phyloP scores from a whole-genome alignment of 2,888 invertebrate species.

The Drosophila mercatorum region DNA sequence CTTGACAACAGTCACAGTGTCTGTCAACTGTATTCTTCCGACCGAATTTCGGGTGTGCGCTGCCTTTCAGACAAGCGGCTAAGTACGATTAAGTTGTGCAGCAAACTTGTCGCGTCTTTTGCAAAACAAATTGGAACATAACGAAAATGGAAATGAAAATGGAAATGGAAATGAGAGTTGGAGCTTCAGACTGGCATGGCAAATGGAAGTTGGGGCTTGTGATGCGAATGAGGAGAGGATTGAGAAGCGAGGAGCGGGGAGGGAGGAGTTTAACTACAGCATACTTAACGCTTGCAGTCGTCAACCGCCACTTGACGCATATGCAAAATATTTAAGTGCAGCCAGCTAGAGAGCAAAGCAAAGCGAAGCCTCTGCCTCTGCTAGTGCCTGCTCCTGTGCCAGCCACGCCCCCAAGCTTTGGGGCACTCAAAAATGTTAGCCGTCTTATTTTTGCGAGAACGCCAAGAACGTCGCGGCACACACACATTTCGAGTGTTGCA shows the following conservation, averaged over 20 bases:
- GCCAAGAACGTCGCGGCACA: constrained; percentile 34
- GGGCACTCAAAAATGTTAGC: constrained; percentile 72
- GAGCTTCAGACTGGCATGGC: neutral
- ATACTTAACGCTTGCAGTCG: constrained; percentile 57
- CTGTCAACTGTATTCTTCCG: constrained; percentile 24
- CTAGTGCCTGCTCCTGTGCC: neutral
- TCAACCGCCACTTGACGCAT: constrained; percentile 69
- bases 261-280: constrained; percentile 36
- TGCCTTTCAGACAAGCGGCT: constrained; percentile 8
- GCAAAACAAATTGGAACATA: constrained; percentile 47
- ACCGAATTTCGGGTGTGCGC: constrained; percentile 10
- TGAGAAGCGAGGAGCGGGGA: neutral
- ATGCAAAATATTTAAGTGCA: constrained; percentile 79
- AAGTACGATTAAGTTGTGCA: constrained; percentile 28
- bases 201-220: neutral
- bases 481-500: constrained; percentile 63
- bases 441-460: constrained; percentile 64
- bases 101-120: constrained; percentile 38
- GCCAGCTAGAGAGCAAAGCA: constrained; percentile 72
- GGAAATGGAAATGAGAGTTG: constrained; percentile 5
- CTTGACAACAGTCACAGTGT: constrained; percentile 20
- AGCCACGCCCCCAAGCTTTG: constrained; percentile 14
- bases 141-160: constrained; percentile 1
- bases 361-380: constrained; percentile 39
- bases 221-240: neutral